These are phyloP conservation scores for Hassar affinis DNA, from an alignment of 2,113 vertebrate genomes.

Conservation along the genomic window DNA sequence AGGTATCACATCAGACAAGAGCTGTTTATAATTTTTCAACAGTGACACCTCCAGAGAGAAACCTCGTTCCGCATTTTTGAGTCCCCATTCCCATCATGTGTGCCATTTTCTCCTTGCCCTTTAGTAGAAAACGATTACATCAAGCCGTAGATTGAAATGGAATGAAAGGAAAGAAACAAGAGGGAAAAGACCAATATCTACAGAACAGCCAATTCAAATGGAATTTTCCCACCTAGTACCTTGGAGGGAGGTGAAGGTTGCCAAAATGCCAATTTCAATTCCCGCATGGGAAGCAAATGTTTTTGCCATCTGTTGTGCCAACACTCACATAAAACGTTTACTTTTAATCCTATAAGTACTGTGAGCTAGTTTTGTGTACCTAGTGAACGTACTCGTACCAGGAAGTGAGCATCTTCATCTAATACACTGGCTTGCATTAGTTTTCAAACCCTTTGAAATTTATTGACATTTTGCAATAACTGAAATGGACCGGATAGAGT, in stretches of 20 bases:
- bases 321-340: not conserved
- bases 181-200: constrained; percentile 29
- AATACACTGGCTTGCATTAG: not conserved
- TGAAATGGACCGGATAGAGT: not conserved
- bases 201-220: constrained; percentile 11
- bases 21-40: not conserved
- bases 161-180: constrained; percentile 38
- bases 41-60: not conserved
- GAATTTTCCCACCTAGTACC: not conserved
- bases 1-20: not conserved
- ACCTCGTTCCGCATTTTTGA: not conserved
- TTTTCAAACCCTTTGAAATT: not conserved
- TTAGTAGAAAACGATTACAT: constrained; percentile 1
- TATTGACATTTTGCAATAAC: not conserved
- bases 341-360: not conserved
- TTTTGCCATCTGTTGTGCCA: not conserved
- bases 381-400: not conserved
- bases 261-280: constrained; percentile 31
- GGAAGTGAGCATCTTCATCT: not conserved
- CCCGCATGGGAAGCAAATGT: not conserved
- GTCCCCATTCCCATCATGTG: not conserved
- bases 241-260: constrained; percentile 29
- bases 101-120: not conserved
- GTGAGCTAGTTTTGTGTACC: no score
- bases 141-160: not conserved